Conservation (phyloP, 1,140 invertebrate species). For the Schlechtendalia chinensis region DNA sequence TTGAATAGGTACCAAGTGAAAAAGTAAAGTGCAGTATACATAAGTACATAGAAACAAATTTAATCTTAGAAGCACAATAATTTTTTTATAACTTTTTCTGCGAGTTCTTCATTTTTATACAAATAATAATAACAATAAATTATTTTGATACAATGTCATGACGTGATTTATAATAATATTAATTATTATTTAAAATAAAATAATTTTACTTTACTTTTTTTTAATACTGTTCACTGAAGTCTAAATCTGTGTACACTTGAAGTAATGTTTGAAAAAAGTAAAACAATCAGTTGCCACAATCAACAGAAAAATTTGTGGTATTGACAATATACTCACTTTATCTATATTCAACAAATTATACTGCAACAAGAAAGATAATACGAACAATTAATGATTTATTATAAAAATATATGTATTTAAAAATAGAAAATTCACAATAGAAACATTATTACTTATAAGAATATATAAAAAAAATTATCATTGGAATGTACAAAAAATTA, state of each 20-base stretch:
- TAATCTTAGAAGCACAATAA: background rate
- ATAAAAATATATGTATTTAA: conserved; percentile 12
- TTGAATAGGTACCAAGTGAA: background rate
- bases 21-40: background rate
- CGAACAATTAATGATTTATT: background rate
- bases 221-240: too few relatives aligned
- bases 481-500: conserved; percentile 34
- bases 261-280: too few relatives aligned
- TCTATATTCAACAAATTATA: background rate
- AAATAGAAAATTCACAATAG: background rate
- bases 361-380: background rate
- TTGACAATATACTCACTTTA: too few relatives aligned
- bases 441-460: background rate
- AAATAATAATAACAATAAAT: too few relatives aligned
- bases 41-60: background rate
- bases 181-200: too few relatives aligned
- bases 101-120: background rate
- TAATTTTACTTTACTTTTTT: too few relatives aligned
- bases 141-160: too few relatives aligned
- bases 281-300: too few relatives aligned
- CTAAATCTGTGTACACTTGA: too few relatives aligned
- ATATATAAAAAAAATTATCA: background rate
- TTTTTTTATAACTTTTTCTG: background rate
- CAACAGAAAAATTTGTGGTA: too few relatives aligned
- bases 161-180: too few relatives aligned